These are phyloP conservation scores for Mobula birostris DNA, from an alignment of 2,113 vertebrate species.

Conservation along the genomic window DNA sequence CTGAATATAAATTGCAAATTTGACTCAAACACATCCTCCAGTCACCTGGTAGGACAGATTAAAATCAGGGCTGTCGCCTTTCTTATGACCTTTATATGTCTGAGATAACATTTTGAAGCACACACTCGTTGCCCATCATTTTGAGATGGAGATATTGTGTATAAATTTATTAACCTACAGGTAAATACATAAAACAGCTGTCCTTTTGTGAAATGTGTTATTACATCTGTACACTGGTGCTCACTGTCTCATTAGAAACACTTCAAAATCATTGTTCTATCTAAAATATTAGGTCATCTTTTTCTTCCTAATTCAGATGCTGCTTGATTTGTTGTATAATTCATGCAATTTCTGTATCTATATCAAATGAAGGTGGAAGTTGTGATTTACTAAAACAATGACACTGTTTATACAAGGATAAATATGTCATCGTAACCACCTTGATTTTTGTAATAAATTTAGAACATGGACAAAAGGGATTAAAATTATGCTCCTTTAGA, in stretches of 20 bases:
- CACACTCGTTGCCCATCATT: neutral
- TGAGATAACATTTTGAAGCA: neutral
- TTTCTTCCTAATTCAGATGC: neutral
- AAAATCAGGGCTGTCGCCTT: neutral
- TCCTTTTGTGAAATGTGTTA: neutral
- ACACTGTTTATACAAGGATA: neutral
- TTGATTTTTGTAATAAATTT: neutral
- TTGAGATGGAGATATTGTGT: neutral
- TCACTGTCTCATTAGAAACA: neutral
- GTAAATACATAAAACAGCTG: neutral
- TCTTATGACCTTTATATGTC: neutral
- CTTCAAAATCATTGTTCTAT: neutral
- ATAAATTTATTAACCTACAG: neutral
- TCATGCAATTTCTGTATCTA: neutral
- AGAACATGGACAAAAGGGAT: neutral
- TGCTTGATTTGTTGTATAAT: neutral
- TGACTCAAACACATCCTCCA: neutral
- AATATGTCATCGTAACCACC: neutral
- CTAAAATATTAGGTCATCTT: neutral
- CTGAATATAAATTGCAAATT: neutral
- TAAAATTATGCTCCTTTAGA: neutral
- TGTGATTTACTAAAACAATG: slow-evolving; percentile 7
- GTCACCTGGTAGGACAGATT: neutral
- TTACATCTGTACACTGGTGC: neutral
- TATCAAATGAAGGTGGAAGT: neutral